Evolutionary conservation across 1,140 invertebrate genomes (phyloP).

Genomic region (Mamestra configurata): DNA sequence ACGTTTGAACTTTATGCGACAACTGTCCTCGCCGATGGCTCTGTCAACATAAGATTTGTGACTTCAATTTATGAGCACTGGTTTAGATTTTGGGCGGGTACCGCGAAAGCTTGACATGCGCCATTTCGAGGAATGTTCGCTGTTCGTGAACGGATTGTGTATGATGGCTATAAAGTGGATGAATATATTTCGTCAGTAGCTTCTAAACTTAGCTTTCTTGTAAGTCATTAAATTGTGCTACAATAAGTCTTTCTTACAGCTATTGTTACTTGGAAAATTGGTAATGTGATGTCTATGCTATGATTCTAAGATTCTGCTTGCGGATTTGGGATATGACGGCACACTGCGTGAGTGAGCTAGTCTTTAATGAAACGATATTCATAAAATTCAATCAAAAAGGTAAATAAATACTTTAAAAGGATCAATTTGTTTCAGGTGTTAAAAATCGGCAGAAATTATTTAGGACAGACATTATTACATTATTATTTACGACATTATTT

Average conservation of each 20-base stretch:
- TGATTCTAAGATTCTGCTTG: no score
- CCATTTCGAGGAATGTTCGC: not conserved
- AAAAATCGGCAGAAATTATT: no score
- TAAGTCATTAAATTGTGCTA: not conserved
- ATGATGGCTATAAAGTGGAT: slow-evolving; percentile 9
- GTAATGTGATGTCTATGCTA: no score
- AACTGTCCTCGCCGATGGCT: slow-evolving; percentile 78
- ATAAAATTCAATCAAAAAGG: no score
- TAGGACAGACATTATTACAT: no score
- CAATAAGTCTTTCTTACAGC: slow-evolving; percentile 2
- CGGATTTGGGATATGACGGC: no score
- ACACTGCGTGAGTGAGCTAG: no score
- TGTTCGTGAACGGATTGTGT: not conserved
- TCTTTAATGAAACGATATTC: no score
- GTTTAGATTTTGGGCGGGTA: slow-evolving; percentile 17
- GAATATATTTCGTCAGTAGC: not conserved
- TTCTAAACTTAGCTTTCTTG: slow-evolving; percentile 29
- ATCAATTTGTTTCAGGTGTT: no score
- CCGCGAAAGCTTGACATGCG: not conserved
- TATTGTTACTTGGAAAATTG: no score
- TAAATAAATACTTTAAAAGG: no score
- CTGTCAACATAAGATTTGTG: slow-evolving; percentile 59
- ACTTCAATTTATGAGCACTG: not conserved
- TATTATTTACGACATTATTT: no score
- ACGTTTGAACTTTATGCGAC: slow-evolving; percentile 76